These are phyloP conservation scores for Silvanus unidentatus DNA, from an alignment of 2,888 invertebrate species.

Conservation along the genomic window DNA sequence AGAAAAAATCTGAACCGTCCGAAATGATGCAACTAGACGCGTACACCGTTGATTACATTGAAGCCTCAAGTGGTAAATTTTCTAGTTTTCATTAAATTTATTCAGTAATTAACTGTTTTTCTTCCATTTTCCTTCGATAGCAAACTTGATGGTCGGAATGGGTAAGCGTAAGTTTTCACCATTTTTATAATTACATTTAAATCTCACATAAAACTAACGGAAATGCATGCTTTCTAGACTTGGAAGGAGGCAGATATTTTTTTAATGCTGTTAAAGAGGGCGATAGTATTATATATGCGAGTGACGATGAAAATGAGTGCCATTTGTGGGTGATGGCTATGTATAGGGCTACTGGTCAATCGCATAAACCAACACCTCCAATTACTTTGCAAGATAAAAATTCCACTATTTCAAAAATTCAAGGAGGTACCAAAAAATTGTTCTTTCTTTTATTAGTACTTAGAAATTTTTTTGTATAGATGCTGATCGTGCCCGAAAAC, in stretches of 20 bases:
- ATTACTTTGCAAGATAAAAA: constrained; percentile 71
- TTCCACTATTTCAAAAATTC: constrained; percentile 78
- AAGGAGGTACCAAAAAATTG: constrained; percentile 84
- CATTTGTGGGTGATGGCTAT: constrained; percentile 99
- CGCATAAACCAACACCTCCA: constrained; percentile 96
- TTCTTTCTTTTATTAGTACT: no score
- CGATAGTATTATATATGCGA: constrained; percentile 92
- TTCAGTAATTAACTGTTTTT: background rate
- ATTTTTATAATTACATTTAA: constrained; percentile 20
- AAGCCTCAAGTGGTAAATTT: constrained; percentile 80
- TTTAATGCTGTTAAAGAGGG: constrained; percentile 99
- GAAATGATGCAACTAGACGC: constrained; percentile 99
- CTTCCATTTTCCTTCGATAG: constrained; percentile 51
- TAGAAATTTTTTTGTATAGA: constrained; percentile 50
- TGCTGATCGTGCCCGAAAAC: constrained; percentile 93
- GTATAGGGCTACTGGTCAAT: constrained; percentile 99
- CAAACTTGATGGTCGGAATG: constrained; percentile 89
- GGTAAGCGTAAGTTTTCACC: constrained; percentile 55
- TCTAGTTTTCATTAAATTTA: background rate
- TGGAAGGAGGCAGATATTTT: constrained; percentile 91
- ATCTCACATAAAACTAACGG: constrained; percentile 18
- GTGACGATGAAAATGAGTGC: constrained; percentile 95
- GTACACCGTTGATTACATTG: constrained; percentile 98
- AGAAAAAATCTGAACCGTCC: constrained; percentile 98
- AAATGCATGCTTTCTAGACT: constrained; percentile 53